Conservation (phyloP, 2,113 vertebrate species). For the Epinephelus moara region DNA sequence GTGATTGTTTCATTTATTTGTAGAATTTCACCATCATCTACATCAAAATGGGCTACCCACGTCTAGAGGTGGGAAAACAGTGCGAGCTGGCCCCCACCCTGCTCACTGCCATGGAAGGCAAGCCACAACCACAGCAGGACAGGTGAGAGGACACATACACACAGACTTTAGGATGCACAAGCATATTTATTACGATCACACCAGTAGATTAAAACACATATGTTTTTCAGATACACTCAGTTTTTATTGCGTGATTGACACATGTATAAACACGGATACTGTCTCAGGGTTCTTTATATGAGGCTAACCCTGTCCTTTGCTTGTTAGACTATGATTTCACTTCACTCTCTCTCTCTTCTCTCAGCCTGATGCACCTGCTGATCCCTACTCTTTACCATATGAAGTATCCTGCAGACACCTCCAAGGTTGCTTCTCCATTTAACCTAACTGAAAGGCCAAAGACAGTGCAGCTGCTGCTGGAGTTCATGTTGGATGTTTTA, state of each 20-base stretch:
- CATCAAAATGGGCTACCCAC: conserved; percentile 99
- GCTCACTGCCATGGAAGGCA: conserved; percentile 98
- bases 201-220: background rate
- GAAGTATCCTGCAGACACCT: conserved; percentile 93
- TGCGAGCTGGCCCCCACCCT: conserved; percentile 97
- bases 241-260: background rate
- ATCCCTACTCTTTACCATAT: conserved; percentile 98
- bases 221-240: background rate
- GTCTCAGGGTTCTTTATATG: background rate
- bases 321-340: background rate
- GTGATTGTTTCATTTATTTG: conserved; percentile 10
- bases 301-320: background rate
- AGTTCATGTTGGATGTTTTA: conserved; percentile 99
- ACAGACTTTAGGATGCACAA: background rate
- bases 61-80: conserved; percentile 94
- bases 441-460: conserved; percentile 97
- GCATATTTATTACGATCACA: background rate
- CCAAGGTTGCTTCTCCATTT: conserved; percentile 91
- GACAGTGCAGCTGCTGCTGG: conserved; percentile 96
- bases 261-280: background rate
- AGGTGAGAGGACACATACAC: conserved; percentile 83
- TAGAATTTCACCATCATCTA: conserved; percentile 99
- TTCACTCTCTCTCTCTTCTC: conserved; percentile 57
- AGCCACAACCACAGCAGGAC: conserved; percentile 97
- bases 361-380: conserved; percentile 98